These are phyloP conservation scores for Coccyzus lansbergi DNA, from an alignment of 2,797 vertebrate genomes.

Conservation along the genomic window DNA sequence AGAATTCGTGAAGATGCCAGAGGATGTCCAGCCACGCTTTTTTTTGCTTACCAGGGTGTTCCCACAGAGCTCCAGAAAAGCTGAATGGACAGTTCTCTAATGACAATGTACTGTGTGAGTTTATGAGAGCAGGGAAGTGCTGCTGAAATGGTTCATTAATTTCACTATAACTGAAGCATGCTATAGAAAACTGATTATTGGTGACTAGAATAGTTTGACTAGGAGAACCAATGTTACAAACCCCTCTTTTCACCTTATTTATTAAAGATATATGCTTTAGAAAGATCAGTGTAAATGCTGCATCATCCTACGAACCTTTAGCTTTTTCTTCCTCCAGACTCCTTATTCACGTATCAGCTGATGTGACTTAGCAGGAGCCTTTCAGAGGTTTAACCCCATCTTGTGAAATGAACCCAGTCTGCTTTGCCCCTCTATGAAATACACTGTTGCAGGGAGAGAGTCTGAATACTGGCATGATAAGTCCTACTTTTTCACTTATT, in stretches of 20 bases:
- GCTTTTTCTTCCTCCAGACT: background rate
- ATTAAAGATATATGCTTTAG: background rate
- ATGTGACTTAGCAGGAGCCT: background rate
- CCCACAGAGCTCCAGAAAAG: background rate
- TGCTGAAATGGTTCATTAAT: constrained; percentile 8
- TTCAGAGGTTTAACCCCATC: background rate
- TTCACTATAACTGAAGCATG: background rate
- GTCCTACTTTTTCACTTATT: background rate
- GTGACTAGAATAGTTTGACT: background rate
- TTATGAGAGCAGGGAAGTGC: background rate
- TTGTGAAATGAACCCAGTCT: background rate
- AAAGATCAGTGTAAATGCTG: background rate
- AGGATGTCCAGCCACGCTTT: background rate
- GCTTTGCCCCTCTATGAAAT: background rate
- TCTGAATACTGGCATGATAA: background rate
- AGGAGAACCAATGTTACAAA: background rate
- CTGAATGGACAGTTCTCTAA: background rate
- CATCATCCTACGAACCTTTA: background rate
- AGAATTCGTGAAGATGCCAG: background rate
- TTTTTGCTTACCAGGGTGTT: background rate
- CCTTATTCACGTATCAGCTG: background rate
- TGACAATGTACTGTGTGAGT: background rate
- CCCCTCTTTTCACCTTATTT: accelerated
- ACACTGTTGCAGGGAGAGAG: background rate
- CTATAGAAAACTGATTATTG: background rate